These are phyloP conservation scores for Perognathus longimembris DNA, from an alignment of 2,113 vertebrate species.

Conservation along the genomic window DNA sequence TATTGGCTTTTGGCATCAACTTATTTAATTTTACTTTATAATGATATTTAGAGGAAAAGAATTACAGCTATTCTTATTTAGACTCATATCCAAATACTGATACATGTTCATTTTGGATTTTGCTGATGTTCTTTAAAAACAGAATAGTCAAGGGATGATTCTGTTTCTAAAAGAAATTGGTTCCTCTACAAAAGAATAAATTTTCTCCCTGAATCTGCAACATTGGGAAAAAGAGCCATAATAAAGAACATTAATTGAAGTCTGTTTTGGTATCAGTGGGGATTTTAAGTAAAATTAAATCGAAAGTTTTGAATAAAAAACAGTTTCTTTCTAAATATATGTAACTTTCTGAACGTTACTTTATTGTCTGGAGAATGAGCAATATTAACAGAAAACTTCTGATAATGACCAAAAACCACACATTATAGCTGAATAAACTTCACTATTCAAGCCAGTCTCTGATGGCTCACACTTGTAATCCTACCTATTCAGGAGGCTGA, in stretches of 20 bases:
- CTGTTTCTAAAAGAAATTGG: conserved; percentile 69
- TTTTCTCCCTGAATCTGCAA: conserved; percentile 59
- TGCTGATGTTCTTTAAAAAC: conserved; percentile 60
- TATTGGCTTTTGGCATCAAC: neutral
- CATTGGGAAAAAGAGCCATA: conserved; percentile 19
- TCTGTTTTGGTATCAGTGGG: conserved; percentile 58
- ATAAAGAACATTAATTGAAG: conserved; percentile 63
- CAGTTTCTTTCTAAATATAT: conserved; percentile 71
- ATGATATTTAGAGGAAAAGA: conserved; percentile 45
- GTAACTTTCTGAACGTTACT: conserved; percentile 61
- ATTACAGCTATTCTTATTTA: conserved; percentile 45
- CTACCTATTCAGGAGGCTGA: too few relatives aligned
- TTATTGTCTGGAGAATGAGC: conserved; percentile 56
- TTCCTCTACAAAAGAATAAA: conserved; percentile 60
- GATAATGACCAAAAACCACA: neutral
- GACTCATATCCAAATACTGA: conserved; percentile 56
- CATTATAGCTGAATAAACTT: neutral
- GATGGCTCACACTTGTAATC: too few relatives aligned
- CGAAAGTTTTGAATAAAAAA: conserved; percentile 74
- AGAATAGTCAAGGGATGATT: conserved; percentile 62
- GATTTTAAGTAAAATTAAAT: conserved; percentile 75
- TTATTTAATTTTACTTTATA: conserved; percentile 57
- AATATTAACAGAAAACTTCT: neutral
- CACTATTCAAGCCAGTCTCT: neutral
- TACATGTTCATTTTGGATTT: conserved; percentile 67